These are phyloP conservation scores for Styela clava DNA, from an alignment of 23 tunicate genomes.

Conservation along the genomic window DNA sequence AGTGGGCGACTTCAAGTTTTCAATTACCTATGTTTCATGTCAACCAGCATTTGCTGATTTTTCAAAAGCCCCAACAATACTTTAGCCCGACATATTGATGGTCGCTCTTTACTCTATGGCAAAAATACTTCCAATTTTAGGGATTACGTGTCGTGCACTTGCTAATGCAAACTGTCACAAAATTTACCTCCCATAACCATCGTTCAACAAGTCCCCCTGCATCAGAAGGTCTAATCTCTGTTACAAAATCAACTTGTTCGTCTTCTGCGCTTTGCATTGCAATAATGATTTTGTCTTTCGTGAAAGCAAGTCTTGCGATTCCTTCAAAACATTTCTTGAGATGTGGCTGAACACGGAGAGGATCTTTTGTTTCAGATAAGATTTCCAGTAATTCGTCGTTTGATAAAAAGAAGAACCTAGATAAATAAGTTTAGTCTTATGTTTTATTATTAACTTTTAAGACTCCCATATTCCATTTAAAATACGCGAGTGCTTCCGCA, in stretches of 20 bases:
- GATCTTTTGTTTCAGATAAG: conserved; percentile 82
- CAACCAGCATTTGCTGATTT: too few species aligned
- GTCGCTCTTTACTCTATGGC: too few species aligned
- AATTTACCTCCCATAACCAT: conserved; percentile 71
- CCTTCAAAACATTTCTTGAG: conserved; percentile 92
- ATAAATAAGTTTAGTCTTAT: not conserved
- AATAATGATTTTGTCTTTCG: conserved; percentile 58
- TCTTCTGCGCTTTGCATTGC: conserved; percentile 93
- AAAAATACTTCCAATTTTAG: too few species aligned
- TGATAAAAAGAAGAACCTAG: conserved; percentile 84
- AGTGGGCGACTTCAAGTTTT: too few species aligned
- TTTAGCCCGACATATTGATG: too few species aligned
- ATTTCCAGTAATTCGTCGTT: conserved; percentile 87
- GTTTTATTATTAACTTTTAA: not conserved
- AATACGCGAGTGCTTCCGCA: too few species aligned
- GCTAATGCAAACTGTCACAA: too few species aligned
- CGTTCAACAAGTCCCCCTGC: conserved; percentile 78
- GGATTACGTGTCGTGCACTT: too few species aligned
- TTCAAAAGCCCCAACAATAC: too few species aligned
- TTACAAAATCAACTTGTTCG: conserved; percentile 56
- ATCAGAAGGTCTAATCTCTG: conserved; percentile 53
- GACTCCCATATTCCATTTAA: too few species aligned
- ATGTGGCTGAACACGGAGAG: conserved; percentile 85
- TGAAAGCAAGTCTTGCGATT: conserved; percentile 70
- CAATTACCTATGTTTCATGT: too few species aligned